A percentile compares a stretch with the other conserved stretches of the same genome.
Evolutionary conservation across 2,888 invertebrate species (phyloP).

Genomic region (Drosophila nigricruria): DNA sequence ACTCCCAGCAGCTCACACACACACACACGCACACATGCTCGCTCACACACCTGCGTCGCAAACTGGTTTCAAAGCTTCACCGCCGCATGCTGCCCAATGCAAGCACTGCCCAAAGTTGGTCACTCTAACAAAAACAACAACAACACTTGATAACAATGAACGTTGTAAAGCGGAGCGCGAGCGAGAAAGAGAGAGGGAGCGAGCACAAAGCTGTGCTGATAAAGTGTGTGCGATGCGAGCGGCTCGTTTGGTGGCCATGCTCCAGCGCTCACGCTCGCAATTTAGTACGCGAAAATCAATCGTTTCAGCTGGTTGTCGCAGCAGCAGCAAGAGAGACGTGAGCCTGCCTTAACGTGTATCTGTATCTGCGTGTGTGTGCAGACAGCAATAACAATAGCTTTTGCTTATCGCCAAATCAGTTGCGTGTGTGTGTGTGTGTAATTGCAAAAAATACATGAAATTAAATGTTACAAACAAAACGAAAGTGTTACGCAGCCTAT

Average conservation of each 20-base stretch:
- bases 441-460: conserved; percentile 58
- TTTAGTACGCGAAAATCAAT: conserved; percentile 82
- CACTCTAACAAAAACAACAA: conserved; percentile 58
- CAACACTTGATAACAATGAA: conserved; percentile 67
- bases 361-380: conserved; percentile 31
- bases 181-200: conserved; percentile 6
- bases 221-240: conserved; percentile 56
- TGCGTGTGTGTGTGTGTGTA: conserved; percentile 22
- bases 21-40: conserved; percentile 12
- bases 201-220: conserved; percentile 64
- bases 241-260: conserved; percentile 41
- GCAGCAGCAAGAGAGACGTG: conserved; percentile 28
- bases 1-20: conserved; percentile 10
- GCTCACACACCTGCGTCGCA: conserved; percentile 50
- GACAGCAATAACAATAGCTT: conserved; percentile 52
- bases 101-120: conserved; percentile 59
- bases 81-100: conserved; percentile 41
- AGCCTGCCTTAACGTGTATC: conserved; percentile 63
- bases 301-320: conserved; percentile 69
- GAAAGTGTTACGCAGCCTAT: conserved; percentile 70
- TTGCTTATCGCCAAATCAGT: conserved; percentile 77
- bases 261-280: conserved; percentile 51
- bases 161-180: conserved; percentile 27
- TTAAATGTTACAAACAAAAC: conserved; percentile 45
- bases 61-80: conserved; percentile 65